Evolutionary conservation across 2,797 vertebrate genomes (phyloP).

Genomic region (Spinibarbus caldwelli): DNA sequence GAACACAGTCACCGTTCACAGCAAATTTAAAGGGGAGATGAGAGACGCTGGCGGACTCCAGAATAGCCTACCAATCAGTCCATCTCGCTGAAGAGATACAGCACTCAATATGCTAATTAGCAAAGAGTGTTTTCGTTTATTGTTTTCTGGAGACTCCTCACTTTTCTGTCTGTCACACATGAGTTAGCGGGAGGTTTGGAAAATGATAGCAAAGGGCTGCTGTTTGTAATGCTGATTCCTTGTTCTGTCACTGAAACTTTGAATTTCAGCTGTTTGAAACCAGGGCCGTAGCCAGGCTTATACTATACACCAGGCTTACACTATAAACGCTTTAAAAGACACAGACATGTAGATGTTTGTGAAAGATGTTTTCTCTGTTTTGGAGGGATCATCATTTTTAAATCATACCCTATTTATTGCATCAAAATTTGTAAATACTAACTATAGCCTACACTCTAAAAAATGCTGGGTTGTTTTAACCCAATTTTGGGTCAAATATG

Average conservation of each 20-base stretch:
- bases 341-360: no score
- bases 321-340: no score
- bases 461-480: no score
- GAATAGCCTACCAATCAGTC: constrained; percentile 63
- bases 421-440: no score
- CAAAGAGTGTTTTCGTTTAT: constrained; percentile 41
- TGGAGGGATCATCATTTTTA: no score
- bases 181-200: not conserved
- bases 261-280: no score
- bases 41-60: constrained; percentile 40
- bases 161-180: constrained; percentile 28
- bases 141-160: constrained; percentile 33
- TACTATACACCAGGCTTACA: no score
- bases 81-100: constrained; percentile 47
- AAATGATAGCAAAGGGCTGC: constrained; percentile 8
- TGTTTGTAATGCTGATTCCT: not conserved
- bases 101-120: constrained; percentile 49
- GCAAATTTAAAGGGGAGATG: constrained; percentile 44
- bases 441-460: no score
- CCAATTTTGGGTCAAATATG: no score
- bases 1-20: constrained; percentile 47
- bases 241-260: not conserved
- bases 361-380: no score
- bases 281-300: no score
- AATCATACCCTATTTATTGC: no score